A percentile compares a stretch with the other conserved stretches of the same genome.
phyloP scores from a whole-genome alignment of 2,888 invertebrate species.

The Ypsolopha scabrella region DNA sequence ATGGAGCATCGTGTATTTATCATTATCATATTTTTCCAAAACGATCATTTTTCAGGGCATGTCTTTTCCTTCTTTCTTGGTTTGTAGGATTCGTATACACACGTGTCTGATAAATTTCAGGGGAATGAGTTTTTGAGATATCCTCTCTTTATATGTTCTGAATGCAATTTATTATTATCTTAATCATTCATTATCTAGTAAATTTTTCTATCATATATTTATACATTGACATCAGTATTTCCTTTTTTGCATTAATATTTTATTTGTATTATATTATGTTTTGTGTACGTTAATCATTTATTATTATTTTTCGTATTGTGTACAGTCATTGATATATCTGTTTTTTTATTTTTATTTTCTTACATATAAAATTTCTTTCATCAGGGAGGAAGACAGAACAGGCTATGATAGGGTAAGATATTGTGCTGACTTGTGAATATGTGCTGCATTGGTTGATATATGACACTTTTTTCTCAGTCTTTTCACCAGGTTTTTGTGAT shows the following conservation, averaged over 20 bases:
- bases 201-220: background rate
- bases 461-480: background rate
- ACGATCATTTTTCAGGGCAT: no score
- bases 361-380: constrained; percentile 55
- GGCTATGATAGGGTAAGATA: constrained; percentile 70
- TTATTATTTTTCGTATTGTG: background rate
- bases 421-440: constrained; percentile 55
- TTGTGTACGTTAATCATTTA: background rate
- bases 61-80: no score
- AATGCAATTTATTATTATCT: constrained; percentile 36
- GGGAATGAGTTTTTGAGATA: no score
- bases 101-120: no score
- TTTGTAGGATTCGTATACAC: no score
- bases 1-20: no score
- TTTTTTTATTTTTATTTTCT: constrained; percentile 18
- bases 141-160: constrained; percentile 46
- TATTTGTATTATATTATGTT: background rate
- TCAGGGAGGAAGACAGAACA: constrained; percentile 70
- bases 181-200: background rate
- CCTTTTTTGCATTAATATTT: background rate
- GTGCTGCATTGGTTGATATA: background rate
- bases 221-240: no score
- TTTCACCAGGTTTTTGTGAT: no score
- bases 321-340: background rate
- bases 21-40: no score